Conservation (phyloP, 53 echinoderm and acorn worm genomes). For the Holothuria leucospilota region DNA sequence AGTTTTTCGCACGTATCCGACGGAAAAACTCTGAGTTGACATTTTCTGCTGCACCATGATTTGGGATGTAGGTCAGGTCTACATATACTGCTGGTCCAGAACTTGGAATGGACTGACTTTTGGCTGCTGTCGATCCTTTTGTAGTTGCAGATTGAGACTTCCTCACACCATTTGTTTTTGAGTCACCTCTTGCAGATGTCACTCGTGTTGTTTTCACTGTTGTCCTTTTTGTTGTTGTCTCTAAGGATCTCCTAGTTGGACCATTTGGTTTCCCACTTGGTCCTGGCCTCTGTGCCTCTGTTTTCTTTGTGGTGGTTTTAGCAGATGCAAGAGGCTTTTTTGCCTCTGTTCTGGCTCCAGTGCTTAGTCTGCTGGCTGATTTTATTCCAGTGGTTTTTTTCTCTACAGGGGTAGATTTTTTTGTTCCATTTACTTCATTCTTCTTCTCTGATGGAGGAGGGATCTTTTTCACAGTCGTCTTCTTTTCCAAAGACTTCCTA, state of each 20-base stretch:
- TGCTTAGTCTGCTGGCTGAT: constrained; percentile 47
- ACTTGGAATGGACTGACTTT: constrained; percentile 79
- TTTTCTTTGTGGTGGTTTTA: constrained; percentile 70
- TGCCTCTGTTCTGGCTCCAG: constrained; percentile 50
- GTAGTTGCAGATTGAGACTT: constrained; percentile 61
- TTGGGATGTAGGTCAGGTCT: constrained; percentile 91
- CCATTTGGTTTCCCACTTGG: constrained; percentile 70
- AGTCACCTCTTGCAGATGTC: constrained; percentile 70
- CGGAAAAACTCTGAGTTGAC: constrained; percentile 97
- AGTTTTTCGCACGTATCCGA: constrained; percentile 87
- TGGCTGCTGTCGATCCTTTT: constrained; percentile 58
- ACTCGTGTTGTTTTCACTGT: constrained; percentile 71
- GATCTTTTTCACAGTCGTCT: constrained; percentile 54
- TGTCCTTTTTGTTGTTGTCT: constrained; percentile 74
- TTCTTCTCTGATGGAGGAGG: constrained; percentile 45
- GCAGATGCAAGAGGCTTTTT: constrained; percentile 37
- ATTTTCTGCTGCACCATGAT: constrained; percentile 89
- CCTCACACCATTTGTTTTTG: constrained; percentile 74
- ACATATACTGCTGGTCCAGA: constrained; percentile 93
- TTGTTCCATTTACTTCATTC: constrained; percentile 1
- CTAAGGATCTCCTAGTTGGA: constrained; percentile 59
- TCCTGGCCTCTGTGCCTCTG: constrained; percentile 83
- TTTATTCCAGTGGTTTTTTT: constrained; percentile 46
- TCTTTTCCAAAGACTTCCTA: constrained; percentile 58
- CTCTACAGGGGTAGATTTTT: constrained; percentile 36